Evolutionary conservation across 2,797 vertebrate species (phyloP).

Genomic region (Yasuhikotakia modesta): DNA sequence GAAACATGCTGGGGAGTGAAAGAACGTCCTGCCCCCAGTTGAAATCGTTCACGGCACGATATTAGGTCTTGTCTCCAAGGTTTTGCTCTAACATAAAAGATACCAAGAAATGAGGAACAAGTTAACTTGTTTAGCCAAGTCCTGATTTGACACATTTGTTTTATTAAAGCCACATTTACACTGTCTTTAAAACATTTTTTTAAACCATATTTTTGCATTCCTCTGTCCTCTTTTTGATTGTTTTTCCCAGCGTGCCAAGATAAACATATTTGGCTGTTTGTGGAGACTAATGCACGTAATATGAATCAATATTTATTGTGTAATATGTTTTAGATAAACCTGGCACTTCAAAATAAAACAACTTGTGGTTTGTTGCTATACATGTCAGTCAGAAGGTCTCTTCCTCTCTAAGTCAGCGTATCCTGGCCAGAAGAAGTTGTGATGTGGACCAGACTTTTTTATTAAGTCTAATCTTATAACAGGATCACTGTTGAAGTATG

Average conservation of each 20-base stretch:
- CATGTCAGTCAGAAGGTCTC: too few relatives aligned
- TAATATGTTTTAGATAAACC: neutral
- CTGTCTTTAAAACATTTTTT: neutral
- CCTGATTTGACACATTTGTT: neutral
- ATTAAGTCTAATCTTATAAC: neutral
- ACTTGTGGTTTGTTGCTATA: neutral
- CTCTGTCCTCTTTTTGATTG: too few relatives aligned
- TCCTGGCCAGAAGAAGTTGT: neutral
- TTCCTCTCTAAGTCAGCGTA: too few relatives aligned
- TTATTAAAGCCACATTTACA: neutral
- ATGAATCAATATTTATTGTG: neutral
- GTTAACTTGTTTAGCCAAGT: neutral
- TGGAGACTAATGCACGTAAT: neutral
- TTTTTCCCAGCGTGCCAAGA: too few relatives aligned
- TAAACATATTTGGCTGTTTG: neutral
- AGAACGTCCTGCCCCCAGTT: neutral
- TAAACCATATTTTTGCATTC: neutral
- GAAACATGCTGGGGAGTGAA: neutral
- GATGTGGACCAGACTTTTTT: neutral
- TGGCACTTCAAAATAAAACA: neutral
- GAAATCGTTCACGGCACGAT: conserved; percentile 1
- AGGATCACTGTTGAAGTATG: conserved; percentile 52
- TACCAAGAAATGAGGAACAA: neutral
- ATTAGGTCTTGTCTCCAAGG: neutral
- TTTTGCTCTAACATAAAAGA: neutral